phyloP scores from a whole-genome alignment of 2,888 invertebrate species.

The Brenthis ino region DNA sequence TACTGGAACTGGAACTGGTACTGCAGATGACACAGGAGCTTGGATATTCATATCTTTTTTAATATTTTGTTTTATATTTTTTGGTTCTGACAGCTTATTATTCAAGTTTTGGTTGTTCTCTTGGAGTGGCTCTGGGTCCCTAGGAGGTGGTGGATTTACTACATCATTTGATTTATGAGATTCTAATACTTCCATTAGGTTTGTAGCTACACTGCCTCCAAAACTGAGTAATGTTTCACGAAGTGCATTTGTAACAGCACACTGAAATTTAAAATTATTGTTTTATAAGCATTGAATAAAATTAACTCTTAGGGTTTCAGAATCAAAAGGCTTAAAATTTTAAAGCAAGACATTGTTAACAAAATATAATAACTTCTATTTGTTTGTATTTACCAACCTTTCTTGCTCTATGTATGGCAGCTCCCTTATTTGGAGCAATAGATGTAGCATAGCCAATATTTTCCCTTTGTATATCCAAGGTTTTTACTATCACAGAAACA shows the following conservation, averaged over 20 bases:
- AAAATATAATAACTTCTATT: slow-evolving; percentile 20
- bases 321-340: too few relatives aligned
- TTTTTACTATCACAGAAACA: slow-evolving; percentile 69
- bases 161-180: slow-evolving; percentile 42
- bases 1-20: slow-evolving; percentile 37
- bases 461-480: slow-evolving; percentile 70
- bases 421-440: slow-evolving; percentile 62
- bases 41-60: slow-evolving; percentile 47
- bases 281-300: too few relatives aligned
- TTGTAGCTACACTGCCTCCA: slow-evolving; percentile 66
- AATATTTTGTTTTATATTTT: slow-evolving; percentile 34
- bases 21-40: background rate
- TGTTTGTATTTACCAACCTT: slow-evolving; percentile 55
- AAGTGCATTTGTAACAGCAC: slow-evolving; percentile 74
- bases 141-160: slow-evolving; percentile 20
- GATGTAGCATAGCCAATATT: slow-evolving; percentile 76
- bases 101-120: slow-evolving; percentile 54
- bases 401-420: slow-evolving; percentile 72
- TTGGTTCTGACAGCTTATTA: slow-evolving; percentile 49
- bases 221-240: slow-evolving; percentile 74
- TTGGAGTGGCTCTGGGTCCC: slow-evolving; percentile 27
- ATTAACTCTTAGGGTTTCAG: too few relatives aligned
- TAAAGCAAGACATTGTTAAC: background rate
- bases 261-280: slow-evolving; percentile 49
- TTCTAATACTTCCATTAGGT: slow-evolving; percentile 61